Base-by-base conservation (phyloP, 2,113 vertebrate genomes). In the Camelus dromedarius region DNA sequence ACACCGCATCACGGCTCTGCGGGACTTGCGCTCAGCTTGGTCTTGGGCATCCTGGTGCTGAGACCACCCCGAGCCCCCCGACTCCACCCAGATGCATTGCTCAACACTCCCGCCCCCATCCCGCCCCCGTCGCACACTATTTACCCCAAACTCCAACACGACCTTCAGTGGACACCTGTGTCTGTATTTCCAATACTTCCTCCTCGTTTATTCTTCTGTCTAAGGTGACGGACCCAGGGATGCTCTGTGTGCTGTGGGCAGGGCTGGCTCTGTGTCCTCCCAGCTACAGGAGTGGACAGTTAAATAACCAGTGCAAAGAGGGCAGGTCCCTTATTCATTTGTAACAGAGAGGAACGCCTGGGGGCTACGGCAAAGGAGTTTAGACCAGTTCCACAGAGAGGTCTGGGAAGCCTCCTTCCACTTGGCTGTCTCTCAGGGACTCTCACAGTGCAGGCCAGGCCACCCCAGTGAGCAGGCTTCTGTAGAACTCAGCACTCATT, bases 11-110 rank as follows among this genome's bases (percentile, higher is more conserved):
- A 1, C 1, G 13, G 42, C 56, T 66, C 26, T 5, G 30, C 6
- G 3, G 22, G 24, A 10, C 76, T 42, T 16, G 13, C 0, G 6
- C 28, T 60, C 24, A 42, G 52, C 30, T 48, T 35, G 4, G 11
- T 46, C 1, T 35, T 52, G 1, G 1, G 30, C 22, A 69, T 13
- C 30, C 30, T 8, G 24, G 42, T 22, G 30, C 38, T 35, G 50
- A 69, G 32, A 16, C 38, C 30, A 35, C 9, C 46, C 15, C 42
- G 46, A 32, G 4, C 24, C 2, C 0, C 19, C 7, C 30, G 12
- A 50, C 9, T 42, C 24, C 18, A 56, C 0, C 3, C 22, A 24
- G 14, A 6, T 0, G 6, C 4, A 19, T 3, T 7, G 4, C 14
- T 42, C 19, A 81, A 19, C 5, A 7, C 8, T 28, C 5, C 3